phyloP scores from a whole-genome alignment of 2,888 invertebrate species.

The Lathronympha strigana region DNA sequence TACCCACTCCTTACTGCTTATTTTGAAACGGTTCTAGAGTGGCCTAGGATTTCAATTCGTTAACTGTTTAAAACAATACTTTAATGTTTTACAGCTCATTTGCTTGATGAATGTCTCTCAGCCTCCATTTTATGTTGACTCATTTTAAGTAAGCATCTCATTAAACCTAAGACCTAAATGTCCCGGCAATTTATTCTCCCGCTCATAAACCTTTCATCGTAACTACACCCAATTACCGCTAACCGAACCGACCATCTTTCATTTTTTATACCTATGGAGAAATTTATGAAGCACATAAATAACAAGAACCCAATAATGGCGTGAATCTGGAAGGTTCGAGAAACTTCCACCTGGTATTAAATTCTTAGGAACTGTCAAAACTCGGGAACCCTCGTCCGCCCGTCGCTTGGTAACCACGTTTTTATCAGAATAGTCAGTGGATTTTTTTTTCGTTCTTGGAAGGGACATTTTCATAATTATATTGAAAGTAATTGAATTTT shows the following conservation, averaged over 20 bases:
- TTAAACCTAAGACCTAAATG: background rate
- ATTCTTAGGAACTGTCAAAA: slow-evolving; percentile 55
- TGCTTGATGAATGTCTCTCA: no score
- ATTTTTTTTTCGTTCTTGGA: background rate
- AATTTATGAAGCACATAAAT: slow-evolving; percentile 66
- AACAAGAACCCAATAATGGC: slow-evolving; percentile 64
- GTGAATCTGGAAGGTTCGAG: slow-evolving; percentile 55
- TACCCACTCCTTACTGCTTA: no score
- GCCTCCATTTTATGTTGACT: background rate
- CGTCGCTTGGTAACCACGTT: slow-evolving; percentile 18
- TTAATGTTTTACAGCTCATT: no score
- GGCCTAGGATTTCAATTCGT: no score
- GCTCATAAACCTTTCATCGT: slow-evolving; percentile 32
- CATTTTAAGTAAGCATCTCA: background rate
- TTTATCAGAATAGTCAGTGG: slow-evolving; percentile 23
- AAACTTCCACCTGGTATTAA: slow-evolving; percentile 52
- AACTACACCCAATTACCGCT: slow-evolving; percentile 36
- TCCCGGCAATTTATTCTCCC: slow-evolving; percentile 10
- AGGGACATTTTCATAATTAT: background rate
- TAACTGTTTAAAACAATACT: no score
- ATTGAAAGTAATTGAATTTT: background rate
- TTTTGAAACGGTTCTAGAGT: no score
- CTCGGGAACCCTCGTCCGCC: slow-evolving; percentile 48
- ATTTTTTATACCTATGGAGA: slow-evolving; percentile 53
- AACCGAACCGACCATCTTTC: slow-evolving; percentile 39